Evolutionary conservation across 2,113 vertebrate genomes (phyloP).

Genomic region (Crocuta crocuta): DNA sequence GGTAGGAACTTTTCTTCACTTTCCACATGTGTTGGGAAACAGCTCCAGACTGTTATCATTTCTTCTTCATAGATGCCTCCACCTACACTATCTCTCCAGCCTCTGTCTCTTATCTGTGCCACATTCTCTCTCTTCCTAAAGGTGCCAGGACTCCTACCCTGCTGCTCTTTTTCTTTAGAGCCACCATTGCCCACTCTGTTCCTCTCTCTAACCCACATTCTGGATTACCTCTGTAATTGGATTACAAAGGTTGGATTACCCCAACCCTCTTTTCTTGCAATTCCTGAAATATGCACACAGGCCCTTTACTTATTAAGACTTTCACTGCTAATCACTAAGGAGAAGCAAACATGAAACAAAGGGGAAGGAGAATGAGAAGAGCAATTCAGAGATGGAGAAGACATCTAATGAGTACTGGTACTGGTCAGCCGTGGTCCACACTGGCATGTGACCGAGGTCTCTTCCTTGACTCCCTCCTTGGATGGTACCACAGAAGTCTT

Average conservation of each 20-base stretch:
- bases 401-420: neutral
- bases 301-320: neutral
- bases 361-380: neutral
- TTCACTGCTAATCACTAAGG: neutral
- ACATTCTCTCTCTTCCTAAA: neutral
- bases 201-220: neutral
- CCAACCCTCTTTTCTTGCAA: neutral
- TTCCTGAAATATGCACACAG: neutral
- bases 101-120: neutral
- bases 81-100: neutral
- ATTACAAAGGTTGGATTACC: too few relatives aligned
- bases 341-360: neutral
- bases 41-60: neutral
- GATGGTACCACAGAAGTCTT: neutral
- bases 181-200: neutral
- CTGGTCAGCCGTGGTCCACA: neutral
- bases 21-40: neutral
- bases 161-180: neutral
- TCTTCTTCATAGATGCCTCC: conserved; percentile 19
- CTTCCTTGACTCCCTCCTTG: neutral
- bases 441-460: neutral
- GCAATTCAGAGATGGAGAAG: neutral
- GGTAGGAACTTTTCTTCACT: neutral
- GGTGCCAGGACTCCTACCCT: neutral
- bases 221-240: neutral